Percentiles rank a stretch among this genome's conserved stretches.
These are phyloP conservation scores for Sinodicranocentrus sp. DNA, from an alignment of 2,888 invertebrate genomes.

Conservation along the genomic window DNA sequence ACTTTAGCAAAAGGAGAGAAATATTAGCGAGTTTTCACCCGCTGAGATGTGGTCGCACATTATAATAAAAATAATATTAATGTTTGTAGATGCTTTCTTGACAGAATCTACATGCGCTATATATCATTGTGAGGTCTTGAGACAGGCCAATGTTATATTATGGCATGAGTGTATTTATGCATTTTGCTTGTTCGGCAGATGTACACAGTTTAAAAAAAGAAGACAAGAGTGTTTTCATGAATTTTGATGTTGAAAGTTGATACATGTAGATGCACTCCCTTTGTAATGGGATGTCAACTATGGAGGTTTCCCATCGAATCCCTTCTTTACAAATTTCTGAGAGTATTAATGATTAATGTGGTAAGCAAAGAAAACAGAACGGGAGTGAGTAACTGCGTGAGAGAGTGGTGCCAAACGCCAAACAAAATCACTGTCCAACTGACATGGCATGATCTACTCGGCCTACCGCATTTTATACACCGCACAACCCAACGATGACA, in stretches of 20 bases:
- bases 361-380: background rate
- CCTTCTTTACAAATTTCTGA: background rate
- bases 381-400: background rate
- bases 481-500: slow-evolving; percentile 41
- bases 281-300: background rate
- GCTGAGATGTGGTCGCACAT: slow-evolving; percentile 58
- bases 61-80: slow-evolving; percentile 21
- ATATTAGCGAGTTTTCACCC: slow-evolving; percentile 62
- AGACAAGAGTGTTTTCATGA: background rate
- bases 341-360: slow-evolving; percentile 15
- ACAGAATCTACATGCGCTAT: background rate
- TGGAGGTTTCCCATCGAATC: background rate
- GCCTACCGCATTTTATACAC: slow-evolving; percentile 61
- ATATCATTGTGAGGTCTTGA: background rate
- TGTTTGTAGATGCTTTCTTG: slow-evolving; percentile 11
- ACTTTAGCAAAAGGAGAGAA: slow-evolving; percentile 41
- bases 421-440: slow-evolving; percentile 52
- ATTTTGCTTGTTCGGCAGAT: background rate
- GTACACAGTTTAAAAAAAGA: background rate
- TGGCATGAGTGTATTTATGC: too few relatives aligned
- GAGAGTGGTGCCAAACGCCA: slow-evolving; percentile 56
- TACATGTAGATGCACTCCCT: background rate
- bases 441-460: slow-evolving; percentile 48
- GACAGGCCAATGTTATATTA: too few relatives aligned
- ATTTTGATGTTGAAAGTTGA: background rate